phyloP scores from a whole-genome alignment of 2,797 vertebrate species.

The Silurus lanzhouensis region DNA sequence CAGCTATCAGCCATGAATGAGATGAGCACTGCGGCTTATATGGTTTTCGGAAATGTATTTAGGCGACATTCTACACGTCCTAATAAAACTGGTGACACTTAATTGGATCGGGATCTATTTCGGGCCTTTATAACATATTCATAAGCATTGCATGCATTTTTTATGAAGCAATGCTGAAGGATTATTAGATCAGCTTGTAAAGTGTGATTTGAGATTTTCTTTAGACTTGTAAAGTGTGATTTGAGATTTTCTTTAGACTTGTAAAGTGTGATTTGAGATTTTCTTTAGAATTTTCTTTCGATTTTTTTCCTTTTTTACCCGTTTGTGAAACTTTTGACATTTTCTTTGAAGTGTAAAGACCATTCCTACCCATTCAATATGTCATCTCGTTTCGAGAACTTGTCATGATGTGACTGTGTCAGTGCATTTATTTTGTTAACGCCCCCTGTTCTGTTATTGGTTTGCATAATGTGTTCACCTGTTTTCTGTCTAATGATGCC shows the following conservation, averaged over 20 bases:
- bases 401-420: not conserved
- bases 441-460: not conserved
- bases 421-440: not conserved
- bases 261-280: not conserved
- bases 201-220: not conserved
- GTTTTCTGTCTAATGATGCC: not conserved
- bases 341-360: not conserved
- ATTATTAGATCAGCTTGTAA: not conserved
- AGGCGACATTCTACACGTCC: not conserved
- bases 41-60: not conserved
- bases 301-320: not conserved
- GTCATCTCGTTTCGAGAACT: not conserved
- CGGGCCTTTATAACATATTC: conserved; percentile 22
- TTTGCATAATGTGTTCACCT: not conserved
- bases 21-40: not conserved
- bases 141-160: conserved; percentile 24
- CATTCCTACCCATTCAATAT: not conserved
- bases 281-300: not conserved
- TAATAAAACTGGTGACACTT: conserved; percentile 28
- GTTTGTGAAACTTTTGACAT: not conserved
- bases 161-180: not conserved
- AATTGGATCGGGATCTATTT: conserved; percentile 24
- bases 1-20: conserved; percentile 34
- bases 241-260: not conserved
- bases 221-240: too few relatives aligned